Conservation (phyloP, 2,797 vertebrate species). For the Aselliscus stoliczkanus region DNA sequence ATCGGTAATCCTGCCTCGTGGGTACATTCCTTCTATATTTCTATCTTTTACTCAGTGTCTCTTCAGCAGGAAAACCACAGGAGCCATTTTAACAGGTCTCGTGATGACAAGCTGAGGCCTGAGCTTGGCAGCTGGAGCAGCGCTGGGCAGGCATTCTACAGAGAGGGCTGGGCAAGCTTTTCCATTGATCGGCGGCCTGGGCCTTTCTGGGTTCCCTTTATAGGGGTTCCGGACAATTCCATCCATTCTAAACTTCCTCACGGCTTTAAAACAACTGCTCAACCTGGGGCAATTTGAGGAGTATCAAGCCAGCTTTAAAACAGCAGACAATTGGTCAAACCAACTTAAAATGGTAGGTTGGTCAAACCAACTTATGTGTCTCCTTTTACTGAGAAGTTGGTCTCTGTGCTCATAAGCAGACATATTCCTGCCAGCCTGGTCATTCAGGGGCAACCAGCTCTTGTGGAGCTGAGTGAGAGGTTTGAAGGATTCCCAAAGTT, state of each 20-base stretch:
- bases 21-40: background rate
- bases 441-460: background rate
- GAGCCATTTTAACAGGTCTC: background rate
- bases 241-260: background rate
- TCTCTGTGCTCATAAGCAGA: background rate
- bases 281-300: background rate
- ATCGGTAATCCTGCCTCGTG: background rate
- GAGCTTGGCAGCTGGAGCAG: background rate
- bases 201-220: constrained; percentile 52
- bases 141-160: background rate
- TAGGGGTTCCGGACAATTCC: constrained; percentile 35
- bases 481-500: background rate
- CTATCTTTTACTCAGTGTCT: background rate
- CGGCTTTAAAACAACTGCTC: constrained; percentile 5
- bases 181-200: background rate
- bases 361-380: rapidly evolving
- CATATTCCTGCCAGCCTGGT: background rate
- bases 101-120: rapidly evolving
- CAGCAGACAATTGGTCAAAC: background rate
- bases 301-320: background rate
- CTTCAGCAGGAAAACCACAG: background rate
- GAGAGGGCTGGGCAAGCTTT: background rate
- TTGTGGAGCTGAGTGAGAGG: background rate
- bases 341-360: too few relatives aligned
- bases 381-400: background rate